Percentiles rank a stretch among this genome's conserved stretches.
These are phyloP conservation scores for Hypsopygia costalis DNA, from an alignment of 2,888 invertebrate genomes.

Conservation along the genomic window DNA sequence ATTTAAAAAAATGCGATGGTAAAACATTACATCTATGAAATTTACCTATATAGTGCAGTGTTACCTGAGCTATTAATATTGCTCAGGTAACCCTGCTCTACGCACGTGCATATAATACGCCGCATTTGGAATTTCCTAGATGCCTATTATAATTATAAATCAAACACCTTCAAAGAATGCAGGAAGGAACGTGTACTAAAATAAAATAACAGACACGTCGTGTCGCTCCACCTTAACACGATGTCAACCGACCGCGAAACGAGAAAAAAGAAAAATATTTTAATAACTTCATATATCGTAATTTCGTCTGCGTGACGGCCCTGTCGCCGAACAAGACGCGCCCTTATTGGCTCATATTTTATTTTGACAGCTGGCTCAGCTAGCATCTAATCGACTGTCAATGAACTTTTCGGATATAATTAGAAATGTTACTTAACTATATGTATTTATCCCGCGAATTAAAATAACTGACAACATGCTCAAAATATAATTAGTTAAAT, in stretches of 20 bases:
- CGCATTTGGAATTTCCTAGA: too few relatives aligned
- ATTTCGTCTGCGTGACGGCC: slow-evolving; percentile 65
- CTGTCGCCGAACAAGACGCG: slow-evolving; percentile 60
- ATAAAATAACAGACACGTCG: slow-evolving; percentile 29
- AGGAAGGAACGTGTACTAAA: slow-evolving; percentile 35
- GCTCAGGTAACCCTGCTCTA: too few relatives aligned
- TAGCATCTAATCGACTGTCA: slow-evolving; percentile 45
- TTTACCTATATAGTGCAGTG: too few relatives aligned
- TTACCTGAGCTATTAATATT: too few relatives aligned
- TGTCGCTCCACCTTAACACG: slow-evolving; percentile 42
- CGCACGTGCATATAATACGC: too few relatives aligned
- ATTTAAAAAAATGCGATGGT: too few relatives aligned
- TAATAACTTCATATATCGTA: slow-evolving; percentile 75
- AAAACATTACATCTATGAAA: too few relatives aligned
- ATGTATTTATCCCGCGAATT: too few relatives aligned
- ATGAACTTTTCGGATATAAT: slow-evolving; percentile 8
- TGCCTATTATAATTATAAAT: too few relatives aligned
- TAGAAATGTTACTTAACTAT: not conserved
- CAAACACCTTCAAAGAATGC: slow-evolving; percentile 23
- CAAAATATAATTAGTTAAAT: too few relatives aligned
- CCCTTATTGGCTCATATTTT: slow-evolving; percentile 76
- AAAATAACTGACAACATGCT: too few relatives aligned
- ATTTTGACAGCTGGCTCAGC: slow-evolving; percentile 65
- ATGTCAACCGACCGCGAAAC: slow-evolving; percentile 65
- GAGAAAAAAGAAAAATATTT: slow-evolving; percentile 67